A percentile compares a stretch with the other conserved stretches of the same genome.
Evolutionary conservation across 2,888 invertebrate genomes (phyloP).

Genomic region (Tachina fera): DNA sequence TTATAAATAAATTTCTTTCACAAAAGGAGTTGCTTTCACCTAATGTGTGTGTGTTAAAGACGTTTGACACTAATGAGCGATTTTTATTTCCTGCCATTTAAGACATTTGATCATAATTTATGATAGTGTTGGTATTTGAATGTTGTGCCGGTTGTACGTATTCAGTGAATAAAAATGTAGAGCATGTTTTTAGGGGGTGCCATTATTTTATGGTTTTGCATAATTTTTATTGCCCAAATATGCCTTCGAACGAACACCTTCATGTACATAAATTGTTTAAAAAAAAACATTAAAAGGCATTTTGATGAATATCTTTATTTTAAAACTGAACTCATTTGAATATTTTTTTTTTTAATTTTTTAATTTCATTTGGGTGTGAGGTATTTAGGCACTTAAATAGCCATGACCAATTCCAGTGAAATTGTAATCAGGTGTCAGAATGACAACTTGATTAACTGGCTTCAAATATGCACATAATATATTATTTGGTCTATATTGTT

Average conservation of each 20-base stretch:
- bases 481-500: neutral
- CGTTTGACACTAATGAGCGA: slow-evolving; percentile 70
- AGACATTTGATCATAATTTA: slow-evolving; percentile 68
- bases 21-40: slow-evolving; percentile 35
- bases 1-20: slow-evolving; percentile 3
- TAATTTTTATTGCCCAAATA: slow-evolving; percentile 59
- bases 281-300: slow-evolving; percentile 35
- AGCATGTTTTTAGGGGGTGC: slow-evolving; percentile 52
- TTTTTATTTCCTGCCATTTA: slow-evolving; percentile 67
- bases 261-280: slow-evolving; percentile 41
- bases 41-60: slow-evolving; percentile 47
- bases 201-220: slow-evolving; percentile 57
- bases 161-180: slow-evolving; percentile 1
- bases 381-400: slow-evolving; percentile 66
- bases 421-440: slow-evolving; percentile 66
- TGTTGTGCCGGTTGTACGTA: neutral
- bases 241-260: slow-evolving; percentile 20
- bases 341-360: slow-evolving; percentile 27
- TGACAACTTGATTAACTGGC: slow-evolving; percentile 62
- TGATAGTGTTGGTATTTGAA: slow-evolving; percentile 55
- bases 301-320: slow-evolving; percentile 60
- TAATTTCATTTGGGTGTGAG: slow-evolving; percentile 52
- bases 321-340: slow-evolving; percentile 55
- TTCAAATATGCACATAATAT: neutral
- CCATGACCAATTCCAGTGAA: slow-evolving; percentile 57